Evolutionary conservation across 1,140 invertebrate genomes (phyloP).

Genomic region (Neomicropteryx cornuta): DNA sequence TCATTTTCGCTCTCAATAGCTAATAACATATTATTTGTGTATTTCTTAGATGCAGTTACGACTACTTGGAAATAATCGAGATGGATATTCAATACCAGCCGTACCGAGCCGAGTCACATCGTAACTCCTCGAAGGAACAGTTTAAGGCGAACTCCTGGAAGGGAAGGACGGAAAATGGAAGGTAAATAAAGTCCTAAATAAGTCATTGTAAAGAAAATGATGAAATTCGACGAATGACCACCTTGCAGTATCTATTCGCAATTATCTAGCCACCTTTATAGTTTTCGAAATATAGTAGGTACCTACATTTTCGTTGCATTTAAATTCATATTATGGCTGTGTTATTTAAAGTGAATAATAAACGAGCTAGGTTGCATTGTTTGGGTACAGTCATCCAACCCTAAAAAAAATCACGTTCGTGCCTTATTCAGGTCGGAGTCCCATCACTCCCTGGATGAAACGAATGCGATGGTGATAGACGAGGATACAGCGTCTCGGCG

Average conservation of each 20-base stretch:
- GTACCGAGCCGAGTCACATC: conserved; percentile 3
- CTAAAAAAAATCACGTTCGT: conserved; percentile 2
- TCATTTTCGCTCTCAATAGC: no score
- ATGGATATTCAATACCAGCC: conserved; percentile 4
- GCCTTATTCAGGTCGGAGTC: conserved; percentile 21
- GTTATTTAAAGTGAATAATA: conserved; percentile 25
- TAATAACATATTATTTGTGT: no score
- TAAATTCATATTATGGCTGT: conserved; percentile 18
- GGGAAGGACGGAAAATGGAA: not conserved
- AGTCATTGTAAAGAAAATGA: not conserved
- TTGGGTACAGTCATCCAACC: no score
- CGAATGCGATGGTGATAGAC: conserved; percentile 26
- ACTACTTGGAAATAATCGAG: conserved; percentile 54
- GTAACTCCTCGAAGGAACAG: conserved; percentile 4
- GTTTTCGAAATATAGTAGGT: no score
- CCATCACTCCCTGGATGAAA: conserved; percentile 23
- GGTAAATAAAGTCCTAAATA: not conserved
- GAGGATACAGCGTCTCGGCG: conserved; percentile 27
- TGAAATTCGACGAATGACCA: no score
- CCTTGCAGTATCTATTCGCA: no score
- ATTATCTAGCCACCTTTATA: no score
- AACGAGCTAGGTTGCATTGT: not conserved
- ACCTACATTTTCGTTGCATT: conserved; percentile 1
- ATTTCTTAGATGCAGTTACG: conserved; percentile 57
- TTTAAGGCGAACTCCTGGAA: not conserved